phyloP scores from a whole-genome alignment of 2,888 invertebrate species.

The Blastobasis lacticolella region DNA sequence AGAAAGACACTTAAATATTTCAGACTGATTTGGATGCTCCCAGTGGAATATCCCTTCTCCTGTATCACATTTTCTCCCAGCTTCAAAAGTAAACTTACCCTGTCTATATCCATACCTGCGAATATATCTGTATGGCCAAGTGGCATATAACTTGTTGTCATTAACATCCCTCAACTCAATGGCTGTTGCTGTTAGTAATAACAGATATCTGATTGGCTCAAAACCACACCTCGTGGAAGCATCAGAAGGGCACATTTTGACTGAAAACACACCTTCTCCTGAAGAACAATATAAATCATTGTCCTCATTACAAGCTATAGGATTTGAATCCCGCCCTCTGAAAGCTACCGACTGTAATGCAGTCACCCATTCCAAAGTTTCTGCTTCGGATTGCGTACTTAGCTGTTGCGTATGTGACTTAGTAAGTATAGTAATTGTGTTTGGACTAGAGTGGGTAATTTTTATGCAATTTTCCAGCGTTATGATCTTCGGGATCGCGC shows the following conservation, averaged over 20 bases:
- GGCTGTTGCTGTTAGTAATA: slow-evolving; percentile 83
- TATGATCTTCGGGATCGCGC: slow-evolving; percentile 82
- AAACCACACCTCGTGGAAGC: slow-evolving; percentile 85
- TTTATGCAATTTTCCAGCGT: slow-evolving; percentile 92
- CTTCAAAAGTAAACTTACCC: slow-evolving; percentile 91
- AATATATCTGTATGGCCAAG: slow-evolving; percentile 90
- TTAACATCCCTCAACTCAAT: slow-evolving; percentile 81
- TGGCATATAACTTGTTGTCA: slow-evolving; percentile 78
- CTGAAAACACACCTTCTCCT: slow-evolving; percentile 86
- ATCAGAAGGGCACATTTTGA: slow-evolving; percentile 84
- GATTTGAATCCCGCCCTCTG: slow-evolving; percentile 76
- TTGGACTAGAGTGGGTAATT: slow-evolving; percentile 79
- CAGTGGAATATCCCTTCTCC: slow-evolving; percentile 88
- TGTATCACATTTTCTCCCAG: slow-evolving; percentile 88
- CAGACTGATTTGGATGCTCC: slow-evolving; percentile 87
- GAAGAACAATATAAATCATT: slow-evolving; percentile 92
- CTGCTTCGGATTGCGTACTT: slow-evolving; percentile 76
- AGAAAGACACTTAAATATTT: slow-evolving; percentile 86
- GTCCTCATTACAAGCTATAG: slow-evolving; percentile 83
- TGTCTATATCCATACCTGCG: slow-evolving; percentile 89
- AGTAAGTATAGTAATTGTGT: slow-evolving; percentile 81
- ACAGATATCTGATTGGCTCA: slow-evolving; percentile 80
- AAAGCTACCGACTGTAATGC: slow-evolving; percentile 89
- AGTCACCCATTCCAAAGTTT: slow-evolving; percentile 84
- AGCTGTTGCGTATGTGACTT: slow-evolving; percentile 81